Evolutionary conservation across 2,888 invertebrate species (phyloP), one percentile per base, ranked within the genome.

Genomic region (Polylopha cassiicola): DNA sequence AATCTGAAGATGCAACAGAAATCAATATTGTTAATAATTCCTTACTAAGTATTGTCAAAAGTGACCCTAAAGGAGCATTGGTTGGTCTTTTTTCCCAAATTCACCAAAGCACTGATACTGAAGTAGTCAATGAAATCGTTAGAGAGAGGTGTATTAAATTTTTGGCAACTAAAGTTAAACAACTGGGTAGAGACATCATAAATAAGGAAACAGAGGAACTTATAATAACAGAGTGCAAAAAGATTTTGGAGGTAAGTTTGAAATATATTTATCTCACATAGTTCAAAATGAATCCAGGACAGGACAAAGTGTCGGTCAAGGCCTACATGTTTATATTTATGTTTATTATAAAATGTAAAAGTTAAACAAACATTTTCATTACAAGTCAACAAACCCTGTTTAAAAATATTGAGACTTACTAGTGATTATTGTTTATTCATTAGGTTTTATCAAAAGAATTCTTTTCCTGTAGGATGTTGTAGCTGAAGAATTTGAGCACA

Each of bases 111-210:
- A 69, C 80, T 4, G 85, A 77, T 30, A 72, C 66, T 51, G 85
- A 82, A 47, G 74, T 48, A 88, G 93, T 70, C 10, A 82, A 82
- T 70, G 94, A 94, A 63, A 75, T 90, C 10, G 91, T 95, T 0
- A 87, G 97, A 36, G 96, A 96, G 58, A 90, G 93, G 59, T 95
- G 94, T 61, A 91, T 98, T 29, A 94, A 95, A 65, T 97, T 97
- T 73, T 80, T 97, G 50, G 88, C 92, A n/a, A 88, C 90, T 0
- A 96, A 96, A 79, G 78, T 97, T 0, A 93, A 93, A 69, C 88
- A 89, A 31, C 84, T 96, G 50, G 93, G 94, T 2, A 89, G 92
- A 32, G 92, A 92, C 47, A 77, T 93, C 2, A 89, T 95, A 28
- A 93, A 91, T 13, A 92, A 92, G 58, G 96, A 97, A 62, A 89